Evolutionary conservation across 2,113 vertebrate genomes (phyloP).

Genomic region (Pongo pygmaeus): DNA sequence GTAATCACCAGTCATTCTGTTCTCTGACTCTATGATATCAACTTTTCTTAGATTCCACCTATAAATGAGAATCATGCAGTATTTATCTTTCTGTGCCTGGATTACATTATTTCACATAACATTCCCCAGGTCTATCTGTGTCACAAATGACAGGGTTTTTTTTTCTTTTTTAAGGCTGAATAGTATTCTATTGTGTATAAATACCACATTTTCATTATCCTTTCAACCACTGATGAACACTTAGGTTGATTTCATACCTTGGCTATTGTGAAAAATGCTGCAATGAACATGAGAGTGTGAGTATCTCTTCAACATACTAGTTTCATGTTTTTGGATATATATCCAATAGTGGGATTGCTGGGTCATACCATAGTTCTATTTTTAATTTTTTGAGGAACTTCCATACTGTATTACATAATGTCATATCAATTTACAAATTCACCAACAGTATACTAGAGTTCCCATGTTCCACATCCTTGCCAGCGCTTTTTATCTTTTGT

Average conservation of each 20-base stretch:
- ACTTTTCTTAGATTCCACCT: not conserved
- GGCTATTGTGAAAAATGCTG: not conserved
- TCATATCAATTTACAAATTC: not conserved
- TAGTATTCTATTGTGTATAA: not conserved
- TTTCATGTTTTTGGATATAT: not conserved
- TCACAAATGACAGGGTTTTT: not conserved
- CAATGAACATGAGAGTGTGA: not conserved
- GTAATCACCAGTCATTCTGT: not conserved
- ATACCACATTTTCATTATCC: not conserved
- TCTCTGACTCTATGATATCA: not conserved
- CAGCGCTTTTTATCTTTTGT: not conserved
- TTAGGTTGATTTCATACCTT: not conserved
- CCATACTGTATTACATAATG: not conserved
- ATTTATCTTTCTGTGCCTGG: not conserved
- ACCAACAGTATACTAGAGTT: not conserved
- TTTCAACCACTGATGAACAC: not conserved
- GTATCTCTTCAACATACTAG: not conserved
- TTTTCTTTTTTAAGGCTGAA: not conserved
- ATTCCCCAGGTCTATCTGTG: not conserved
- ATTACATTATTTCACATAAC: not conserved
- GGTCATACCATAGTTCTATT: not conserved
- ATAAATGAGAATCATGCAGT: not conserved
- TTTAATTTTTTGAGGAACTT: not conserved
- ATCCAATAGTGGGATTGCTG: not conserved
- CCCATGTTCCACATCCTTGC: not conserved